Conservation (phyloP, 2,797 vertebrate species). For the Acanthurus tractus region DNA sequence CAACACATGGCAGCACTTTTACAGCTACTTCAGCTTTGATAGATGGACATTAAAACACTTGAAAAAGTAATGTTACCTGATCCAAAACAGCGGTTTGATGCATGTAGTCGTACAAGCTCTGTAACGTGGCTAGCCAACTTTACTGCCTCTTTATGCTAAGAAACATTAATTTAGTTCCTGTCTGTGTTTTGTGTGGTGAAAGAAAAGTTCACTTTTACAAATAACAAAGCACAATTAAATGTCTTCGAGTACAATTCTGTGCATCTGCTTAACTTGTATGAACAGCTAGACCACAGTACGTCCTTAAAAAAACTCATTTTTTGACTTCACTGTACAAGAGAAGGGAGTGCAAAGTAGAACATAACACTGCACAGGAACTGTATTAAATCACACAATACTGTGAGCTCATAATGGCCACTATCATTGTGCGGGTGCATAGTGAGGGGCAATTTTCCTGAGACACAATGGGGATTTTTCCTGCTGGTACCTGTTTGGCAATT, state of each 20-base stretch:
- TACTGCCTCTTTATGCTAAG: constrained; percentile 1
- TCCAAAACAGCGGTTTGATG: not conserved
- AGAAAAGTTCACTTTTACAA: not conserved
- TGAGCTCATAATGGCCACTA: constrained; percentile 22
- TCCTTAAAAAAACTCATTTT: not conserved
- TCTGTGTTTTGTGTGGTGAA: too few relatives aligned
- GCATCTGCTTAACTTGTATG: too few relatives aligned
- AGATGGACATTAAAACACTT: not conserved
- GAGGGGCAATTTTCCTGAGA: constrained; percentile 16
- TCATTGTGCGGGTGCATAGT: not conserved
- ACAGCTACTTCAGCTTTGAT: not conserved
- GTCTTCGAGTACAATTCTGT: too few relatives aligned
- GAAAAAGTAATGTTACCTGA: not conserved
- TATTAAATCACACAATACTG: constrained; percentile 19
- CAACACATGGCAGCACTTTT: not conserved
- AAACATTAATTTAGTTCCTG: not conserved
- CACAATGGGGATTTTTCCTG: not conserved
- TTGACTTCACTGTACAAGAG: constrained; percentile 14
- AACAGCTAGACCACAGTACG: not conserved
- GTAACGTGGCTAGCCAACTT: not conserved
- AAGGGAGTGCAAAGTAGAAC: not conserved
- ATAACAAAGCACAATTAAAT: not conserved
- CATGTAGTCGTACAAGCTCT: not conserved
- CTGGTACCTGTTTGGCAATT: constrained; percentile 5
- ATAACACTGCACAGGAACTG: not conserved